A percentile compares a stretch with the other conserved stretches of the same genome.
Conservation (phyloP, 2,113 vertebrate genomes). For the Neolamprologus longior region DNA sequence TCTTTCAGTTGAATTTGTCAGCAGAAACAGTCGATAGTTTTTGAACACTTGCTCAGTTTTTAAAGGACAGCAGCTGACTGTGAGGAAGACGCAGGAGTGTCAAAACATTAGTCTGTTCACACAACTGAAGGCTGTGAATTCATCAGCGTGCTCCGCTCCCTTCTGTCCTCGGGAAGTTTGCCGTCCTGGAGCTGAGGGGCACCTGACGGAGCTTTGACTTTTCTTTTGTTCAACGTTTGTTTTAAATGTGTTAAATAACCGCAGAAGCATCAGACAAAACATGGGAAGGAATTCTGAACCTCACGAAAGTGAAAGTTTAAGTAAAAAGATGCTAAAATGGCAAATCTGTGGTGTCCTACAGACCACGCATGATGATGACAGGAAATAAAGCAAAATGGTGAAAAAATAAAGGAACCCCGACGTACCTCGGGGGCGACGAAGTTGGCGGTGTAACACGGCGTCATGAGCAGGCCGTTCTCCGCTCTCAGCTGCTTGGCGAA, state of each 20-base stretch:
- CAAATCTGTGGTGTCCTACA: not conserved
- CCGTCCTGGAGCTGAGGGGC: not conserved
- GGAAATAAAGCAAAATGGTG: rapidly evolving
- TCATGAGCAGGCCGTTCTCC: constrained; percentile 94
- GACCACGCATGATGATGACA: not conserved
- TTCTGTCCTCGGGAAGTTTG: not conserved
- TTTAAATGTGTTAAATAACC: not conserved
- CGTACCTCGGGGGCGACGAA: constrained; percentile 95
- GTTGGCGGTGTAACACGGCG: constrained; percentile 95
- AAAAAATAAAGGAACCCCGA: not conserved
- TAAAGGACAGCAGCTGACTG: not conserved
- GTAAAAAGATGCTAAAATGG: not conserved
- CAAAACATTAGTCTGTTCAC: not conserved
- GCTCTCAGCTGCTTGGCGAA: constrained; percentile 94
- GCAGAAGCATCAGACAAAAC: not conserved
- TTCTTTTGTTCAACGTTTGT: not conserved
- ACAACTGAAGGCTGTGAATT: not conserved
- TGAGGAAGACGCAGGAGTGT: not conserved
- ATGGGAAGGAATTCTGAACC: not conserved
- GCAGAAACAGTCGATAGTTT: not conserved
- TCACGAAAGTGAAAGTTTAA: not conserved
- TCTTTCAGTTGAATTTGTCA: not conserved
- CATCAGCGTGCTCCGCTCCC: not conserved
- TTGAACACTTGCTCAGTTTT: not conserved
- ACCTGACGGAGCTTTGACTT: not conserved